Conservation (phyloP, 2,113 vertebrate genomes). For the Galeopterus variegatus region DNA sequence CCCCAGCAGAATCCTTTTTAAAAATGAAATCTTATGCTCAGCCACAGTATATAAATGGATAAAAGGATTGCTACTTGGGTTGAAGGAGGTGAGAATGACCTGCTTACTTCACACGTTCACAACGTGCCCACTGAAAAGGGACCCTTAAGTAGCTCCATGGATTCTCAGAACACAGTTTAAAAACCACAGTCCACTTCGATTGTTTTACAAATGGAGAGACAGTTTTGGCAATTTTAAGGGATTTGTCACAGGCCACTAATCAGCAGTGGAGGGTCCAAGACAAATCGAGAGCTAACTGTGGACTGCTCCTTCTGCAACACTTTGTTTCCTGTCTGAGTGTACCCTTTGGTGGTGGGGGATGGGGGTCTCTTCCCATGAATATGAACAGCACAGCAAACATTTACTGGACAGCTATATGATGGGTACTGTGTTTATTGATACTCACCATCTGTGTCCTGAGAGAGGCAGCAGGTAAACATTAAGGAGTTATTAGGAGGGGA, state of each 20-base stretch:
- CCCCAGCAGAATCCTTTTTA: not conserved
- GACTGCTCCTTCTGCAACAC: not conserved
- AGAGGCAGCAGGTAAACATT: not conserved
- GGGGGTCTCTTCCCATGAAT: not conserved
- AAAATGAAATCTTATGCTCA: constrained; percentile 23
- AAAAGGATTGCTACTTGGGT: not conserved
- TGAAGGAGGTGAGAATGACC: not conserved
- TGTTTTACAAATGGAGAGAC: constrained; percentile 43
- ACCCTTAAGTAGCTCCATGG: not conserved
- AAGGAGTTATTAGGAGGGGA: constrained; percentile 14
- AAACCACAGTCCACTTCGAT: not conserved
- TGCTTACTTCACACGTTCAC: not conserved
- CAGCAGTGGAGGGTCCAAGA: not conserved
- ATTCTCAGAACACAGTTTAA: not conserved
- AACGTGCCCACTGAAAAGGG: not conserved
- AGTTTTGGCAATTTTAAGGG: not conserved
- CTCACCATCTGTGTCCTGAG: not conserved
- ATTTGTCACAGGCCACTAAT: constrained; percentile 17
- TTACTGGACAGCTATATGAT: not conserved
- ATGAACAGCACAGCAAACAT: not conserved
- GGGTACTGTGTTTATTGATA: not conserved
- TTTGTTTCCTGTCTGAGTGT: not conserved
- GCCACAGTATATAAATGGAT: not conserved
- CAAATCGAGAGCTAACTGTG: constrained; percentile 5
- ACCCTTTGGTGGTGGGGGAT: not conserved